Conservation (phyloP, 2,888 invertebrate species). For the Macropis europaea region DNA sequence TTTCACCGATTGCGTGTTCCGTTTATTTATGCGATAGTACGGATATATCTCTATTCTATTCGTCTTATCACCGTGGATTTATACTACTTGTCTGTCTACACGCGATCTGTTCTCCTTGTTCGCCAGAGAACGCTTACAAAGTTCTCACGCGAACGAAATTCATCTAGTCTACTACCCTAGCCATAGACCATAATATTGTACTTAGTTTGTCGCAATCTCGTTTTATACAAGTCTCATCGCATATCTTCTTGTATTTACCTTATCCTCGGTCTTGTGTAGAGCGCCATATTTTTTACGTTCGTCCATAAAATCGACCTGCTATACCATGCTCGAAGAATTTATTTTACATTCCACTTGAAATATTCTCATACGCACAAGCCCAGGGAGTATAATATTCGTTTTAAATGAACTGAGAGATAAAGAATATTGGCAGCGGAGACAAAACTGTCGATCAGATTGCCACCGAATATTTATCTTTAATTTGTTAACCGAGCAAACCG, state of each 20-base stretch:
- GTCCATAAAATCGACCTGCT: constrained; percentile 11
- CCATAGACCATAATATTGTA: neutral
- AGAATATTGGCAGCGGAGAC: too few relatives aligned
- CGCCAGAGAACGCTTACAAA: neutral
- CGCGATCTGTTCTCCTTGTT: neutral
- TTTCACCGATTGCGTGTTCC: too few relatives aligned
- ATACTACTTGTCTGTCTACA: neutral
- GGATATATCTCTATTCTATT: neutral
- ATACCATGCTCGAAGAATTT: neutral
- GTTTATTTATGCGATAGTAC: too few relatives aligned
- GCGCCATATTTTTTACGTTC: constrained; percentile 13
- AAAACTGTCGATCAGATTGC: too few relatives aligned
- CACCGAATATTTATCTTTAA: too few relatives aligned
- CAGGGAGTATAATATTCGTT: too few relatives aligned
- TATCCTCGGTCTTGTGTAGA: neutral
- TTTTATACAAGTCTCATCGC: neutral
- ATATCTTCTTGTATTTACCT: constrained; percentile 3
- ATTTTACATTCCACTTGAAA: too few relatives aligned
- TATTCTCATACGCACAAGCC: too few relatives aligned
- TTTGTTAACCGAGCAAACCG: too few relatives aligned
- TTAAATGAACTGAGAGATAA: too few relatives aligned
- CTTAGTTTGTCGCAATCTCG: neutral
- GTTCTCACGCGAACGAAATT: too few relatives aligned
- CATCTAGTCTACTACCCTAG: neutral
- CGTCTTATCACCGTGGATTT: neutral